Base-by-base conservation (phyloP, 1,140 invertebrate species). In the Euura lappo region DNA sequence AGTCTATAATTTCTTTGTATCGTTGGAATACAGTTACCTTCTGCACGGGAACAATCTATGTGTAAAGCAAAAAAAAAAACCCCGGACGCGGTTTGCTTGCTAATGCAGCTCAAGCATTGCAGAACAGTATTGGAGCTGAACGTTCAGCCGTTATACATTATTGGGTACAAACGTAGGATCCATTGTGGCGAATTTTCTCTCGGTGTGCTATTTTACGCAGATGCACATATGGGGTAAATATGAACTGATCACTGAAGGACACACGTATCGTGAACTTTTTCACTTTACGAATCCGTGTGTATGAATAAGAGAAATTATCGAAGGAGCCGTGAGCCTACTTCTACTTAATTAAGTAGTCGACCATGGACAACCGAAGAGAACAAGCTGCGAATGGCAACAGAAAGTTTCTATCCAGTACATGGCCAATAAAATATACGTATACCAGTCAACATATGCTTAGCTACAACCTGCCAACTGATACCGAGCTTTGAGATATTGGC, bases 261-360 rank as follows among this genome's bases (percentile, higher is more conserved):
- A 28, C 28, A 28, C 28, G 1, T 28, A 28, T 1, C 28, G 28
- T 28, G 28, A 28, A 28, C 1, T 28, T 28, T 28, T 28, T 28
- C 1, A 28, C 28, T 28, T 28, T 28, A 28, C 28, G 28, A 28
- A 28, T 28, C 28, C 28, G 28, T 28, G 28, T 28, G 28, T 28
- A 60, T 60, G 13, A 60, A 60, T 60, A 60, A 60, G 51, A 60
- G 51, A 60, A 60, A 60, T 60, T 60, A 60, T 60, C 51, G 51
- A 60, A 60, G 51, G 51, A 60, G 51, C 4, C 51, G 3, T 6
- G 13, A 60, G 51, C 51, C 51, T 60, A 60, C 51, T 60, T 60
- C 51, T 60, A 60, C 51, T 60, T 60, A 60, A 60, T 60, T 60
- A 60, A 60, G 51, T n/a, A 60, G 51, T 60, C 51, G 51, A 60